Evolutionary conservation across 2,113 vertebrate species (phyloP), one percentile per base, ranked within the genome.

Genomic region (Vulpes ferrilata): DNA sequence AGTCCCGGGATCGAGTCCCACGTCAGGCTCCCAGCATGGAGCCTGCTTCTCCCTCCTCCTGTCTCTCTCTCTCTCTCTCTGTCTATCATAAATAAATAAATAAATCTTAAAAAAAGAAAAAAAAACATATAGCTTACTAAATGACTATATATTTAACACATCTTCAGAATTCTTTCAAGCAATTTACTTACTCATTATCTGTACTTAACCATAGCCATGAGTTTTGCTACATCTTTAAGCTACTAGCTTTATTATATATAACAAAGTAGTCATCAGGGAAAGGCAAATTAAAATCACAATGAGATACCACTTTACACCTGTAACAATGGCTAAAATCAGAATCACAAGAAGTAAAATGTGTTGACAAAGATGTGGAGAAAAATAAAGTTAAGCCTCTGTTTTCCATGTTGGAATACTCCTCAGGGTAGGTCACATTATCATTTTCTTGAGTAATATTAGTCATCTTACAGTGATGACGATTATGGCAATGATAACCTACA

Each of bases 371-470:
- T 16, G 73, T 27, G 73, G 43, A 76, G 73, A 76, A 48, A 76
- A 76, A 76, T 12, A 78, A 51, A 78, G 43, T 43, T 27, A 93
- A 86, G 16, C 15, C 7, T 67, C 30, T 32, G 5, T 84, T 94
- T 59, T 93, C 16, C 85, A 74, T 43, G 71, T 38, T 67, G 32
- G 6, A 43, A 43, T 43, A 43, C 43, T 43, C 43, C 43, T 23
- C 51, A 87, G 27, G 43, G 19, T 20, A 15, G 51, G 12, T 94
- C 86, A 57, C 38, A 81, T 62, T 65, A 73, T 55, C n/a, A 84
- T 53, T 95, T 96, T 73, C 67, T 15, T 89, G 25, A 91, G 6
- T 83, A 87, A 79, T 96, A 89, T 62, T 94, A 48, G 38, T 69
- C 30, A 51, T 88, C 48, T 94, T 59, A 94, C 16, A 60, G 11